phyloP scores from a whole-genome alignment of 2,888 invertebrate genomes.

The Drosophila melanosoma region DNA sequence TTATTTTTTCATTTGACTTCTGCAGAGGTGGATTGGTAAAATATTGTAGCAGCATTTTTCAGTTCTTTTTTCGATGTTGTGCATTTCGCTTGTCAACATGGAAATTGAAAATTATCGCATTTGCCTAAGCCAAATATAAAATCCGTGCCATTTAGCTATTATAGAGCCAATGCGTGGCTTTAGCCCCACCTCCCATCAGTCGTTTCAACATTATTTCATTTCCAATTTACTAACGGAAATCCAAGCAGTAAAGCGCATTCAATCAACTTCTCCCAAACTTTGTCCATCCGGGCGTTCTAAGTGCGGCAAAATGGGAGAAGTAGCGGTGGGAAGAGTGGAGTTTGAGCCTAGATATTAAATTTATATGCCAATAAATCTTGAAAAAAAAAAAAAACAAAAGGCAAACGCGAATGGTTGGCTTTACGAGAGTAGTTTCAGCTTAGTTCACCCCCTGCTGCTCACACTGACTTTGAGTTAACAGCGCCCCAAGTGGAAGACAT shows the following conservation, averaged over 20 bases:
- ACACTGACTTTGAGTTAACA: conserved; percentile 62
- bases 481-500: conserved; percentile 45
- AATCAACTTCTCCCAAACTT: conserved; percentile 73
- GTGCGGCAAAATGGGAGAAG: background rate
- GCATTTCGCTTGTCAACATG: conserved; percentile 37
- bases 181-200: background rate
- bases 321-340: too few species aligned
- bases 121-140: conserved; percentile 53
- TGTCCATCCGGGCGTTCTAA: conserved; percentile 45
- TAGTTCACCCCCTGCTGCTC: background rate
- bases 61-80: conserved; percentile 3
- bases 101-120: conserved; percentile 61
- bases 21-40: conserved; percentile 43
- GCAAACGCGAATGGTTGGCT: conserved; percentile 67
- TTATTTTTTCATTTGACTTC: conserved; percentile 30
- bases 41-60: conserved; percentile 15
- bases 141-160: conserved; percentile 19
- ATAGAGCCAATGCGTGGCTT: conserved; percentile 21
- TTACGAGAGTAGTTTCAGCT: conserved; percentile 41
- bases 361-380: conserved; percentile 78
- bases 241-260: conserved; percentile 77
- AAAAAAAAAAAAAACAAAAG: conserved; percentile 57
- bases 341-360: conserved; percentile 60
- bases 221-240: conserved; percentile 79
- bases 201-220: conserved; percentile 35